phyloP scores from a whole-genome alignment of 35 echinoderm and acorn worm genomes.

The Chiridota heheva region DNA sequence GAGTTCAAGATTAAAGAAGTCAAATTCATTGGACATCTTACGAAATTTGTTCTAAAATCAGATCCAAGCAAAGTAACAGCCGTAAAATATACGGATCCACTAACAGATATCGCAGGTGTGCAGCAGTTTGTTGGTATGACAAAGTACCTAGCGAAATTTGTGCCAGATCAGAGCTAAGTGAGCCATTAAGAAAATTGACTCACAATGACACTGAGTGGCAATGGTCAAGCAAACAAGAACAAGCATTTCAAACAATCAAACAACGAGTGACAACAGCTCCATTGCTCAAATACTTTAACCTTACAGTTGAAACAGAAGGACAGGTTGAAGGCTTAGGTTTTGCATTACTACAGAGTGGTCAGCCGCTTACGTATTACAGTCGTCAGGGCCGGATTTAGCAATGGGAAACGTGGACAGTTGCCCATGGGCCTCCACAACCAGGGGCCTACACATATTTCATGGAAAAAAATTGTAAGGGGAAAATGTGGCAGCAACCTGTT shows the following conservation, averaged over 20 bases:
- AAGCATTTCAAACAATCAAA: constrained; percentile 29
- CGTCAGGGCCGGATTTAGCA: too few species aligned
- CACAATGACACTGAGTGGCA: constrained; percentile 46
- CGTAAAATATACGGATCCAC: constrained; percentile 32
- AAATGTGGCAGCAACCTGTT: too few species aligned
- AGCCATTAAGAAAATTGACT: constrained; percentile 31
- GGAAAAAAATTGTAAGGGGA: too few species aligned
- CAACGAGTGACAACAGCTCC: constrained; percentile 30
- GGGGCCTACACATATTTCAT: too few species aligned
- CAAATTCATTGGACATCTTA: constrained; percentile 35
- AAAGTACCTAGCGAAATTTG: constrained; percentile 33
- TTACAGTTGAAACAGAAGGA: constrained; percentile 18
- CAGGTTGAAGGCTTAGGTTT: background rate
- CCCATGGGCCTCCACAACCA: too few species aligned
- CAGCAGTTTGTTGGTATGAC: constrained; percentile 38
- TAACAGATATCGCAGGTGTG: background rate
- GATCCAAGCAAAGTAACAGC: constrained; percentile 23
- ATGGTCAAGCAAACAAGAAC: constrained; percentile 40
- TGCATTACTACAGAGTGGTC: background rate
- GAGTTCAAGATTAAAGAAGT: constrained; percentile 37
- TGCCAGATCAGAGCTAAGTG: constrained; percentile 23
- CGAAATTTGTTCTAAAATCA: constrained; percentile 14
- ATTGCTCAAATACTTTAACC: constrained; percentile 37
- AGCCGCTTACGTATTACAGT: constrained; percentile 44
- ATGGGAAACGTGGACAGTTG: too few species aligned